phyloP scores from a whole-genome alignment of 2,113 vertebrate genomes.

The Malurus cyaneus region DNA sequence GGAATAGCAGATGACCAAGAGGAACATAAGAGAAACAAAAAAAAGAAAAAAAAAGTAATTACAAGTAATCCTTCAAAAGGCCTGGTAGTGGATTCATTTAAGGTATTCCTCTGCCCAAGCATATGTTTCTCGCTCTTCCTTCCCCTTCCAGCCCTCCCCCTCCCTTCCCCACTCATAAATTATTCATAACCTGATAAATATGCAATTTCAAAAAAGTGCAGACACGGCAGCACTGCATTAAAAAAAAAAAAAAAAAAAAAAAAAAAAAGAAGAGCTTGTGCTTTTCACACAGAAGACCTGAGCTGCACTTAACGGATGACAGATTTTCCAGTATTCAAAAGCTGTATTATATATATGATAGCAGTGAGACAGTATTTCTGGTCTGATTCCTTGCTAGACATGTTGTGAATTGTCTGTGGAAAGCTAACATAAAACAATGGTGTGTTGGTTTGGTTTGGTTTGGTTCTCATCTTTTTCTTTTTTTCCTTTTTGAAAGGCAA shows the following conservation, averaged over 20 bases:
- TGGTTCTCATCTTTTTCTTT: neutral
- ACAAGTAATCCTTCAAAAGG: conserved; percentile 53
- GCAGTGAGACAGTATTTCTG: conserved; percentile 55
- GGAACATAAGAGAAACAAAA: neutral
- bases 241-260: conserved; percentile 21
- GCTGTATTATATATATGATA: conserved; percentile 52
- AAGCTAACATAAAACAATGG: conserved; percentile 49
- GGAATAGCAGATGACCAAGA: conserved; percentile 5
- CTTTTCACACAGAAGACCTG: conserved; percentile 76
- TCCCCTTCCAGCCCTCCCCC: conserved; percentile 57
- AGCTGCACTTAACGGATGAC: conserved; percentile 75
- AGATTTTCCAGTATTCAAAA: conserved; percentile 73
- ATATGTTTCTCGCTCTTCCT: conserved; percentile 73
- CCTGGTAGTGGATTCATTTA: conserved; percentile 45
- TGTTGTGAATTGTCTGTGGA: conserved; percentile 65
- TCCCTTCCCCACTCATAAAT: conserved; percentile 74
- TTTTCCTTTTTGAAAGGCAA: neutral
- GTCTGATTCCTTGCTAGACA: conserved; percentile 69
- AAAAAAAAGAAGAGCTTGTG: conserved; percentile 40
- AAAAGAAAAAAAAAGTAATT: neutral
- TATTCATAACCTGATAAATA: conserved; percentile 85
- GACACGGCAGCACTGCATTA: conserved; percentile 76
- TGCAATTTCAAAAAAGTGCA: conserved; percentile 84
- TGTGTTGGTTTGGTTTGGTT: conserved; percentile 1
- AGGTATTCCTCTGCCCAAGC: conserved; percentile 66